Conservation (phyloP, 2,113 vertebrate genomes). For the Numenius arquata region DNA sequence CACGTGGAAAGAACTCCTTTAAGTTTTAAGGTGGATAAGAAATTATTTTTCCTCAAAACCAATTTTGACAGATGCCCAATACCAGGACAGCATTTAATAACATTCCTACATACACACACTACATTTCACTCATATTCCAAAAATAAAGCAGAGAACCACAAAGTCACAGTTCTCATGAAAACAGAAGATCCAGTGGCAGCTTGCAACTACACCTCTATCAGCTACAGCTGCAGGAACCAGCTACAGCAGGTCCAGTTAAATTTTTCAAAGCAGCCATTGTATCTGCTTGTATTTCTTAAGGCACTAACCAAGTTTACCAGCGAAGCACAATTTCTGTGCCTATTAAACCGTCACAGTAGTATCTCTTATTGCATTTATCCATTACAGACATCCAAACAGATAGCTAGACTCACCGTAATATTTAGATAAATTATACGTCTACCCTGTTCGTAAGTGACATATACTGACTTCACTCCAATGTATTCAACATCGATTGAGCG, state of each 20-base stretch:
- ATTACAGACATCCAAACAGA: neutral
- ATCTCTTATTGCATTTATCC: neutral
- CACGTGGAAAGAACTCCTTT: neutral
- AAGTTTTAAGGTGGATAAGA: neutral
- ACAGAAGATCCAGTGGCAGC: neutral
- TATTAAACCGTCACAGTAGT: neutral
- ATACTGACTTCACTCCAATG: conserved; percentile 92
- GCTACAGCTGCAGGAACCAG: neutral
- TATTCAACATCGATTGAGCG: conserved; percentile 94
- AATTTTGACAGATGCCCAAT: neutral
- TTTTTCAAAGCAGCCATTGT: neutral
- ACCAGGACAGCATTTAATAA: neutral
- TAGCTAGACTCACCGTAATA: conserved; percentile 83
- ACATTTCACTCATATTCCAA: neutral
- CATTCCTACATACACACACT: neutral
- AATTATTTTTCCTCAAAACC: neutral
- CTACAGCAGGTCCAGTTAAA: neutral
- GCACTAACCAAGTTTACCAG: neutral
- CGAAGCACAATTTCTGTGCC: neutral
- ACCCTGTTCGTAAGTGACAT: conserved; percentile 83
- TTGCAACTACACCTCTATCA: neutral
- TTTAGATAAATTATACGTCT: conserved; percentile 91
- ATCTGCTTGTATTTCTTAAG: neutral
- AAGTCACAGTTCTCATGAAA: neutral
- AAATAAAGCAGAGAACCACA: neutral